phyloP scores from a whole-genome alignment of 2,797 vertebrate genomes.

The Chiloscyllium punctatum region DNA sequence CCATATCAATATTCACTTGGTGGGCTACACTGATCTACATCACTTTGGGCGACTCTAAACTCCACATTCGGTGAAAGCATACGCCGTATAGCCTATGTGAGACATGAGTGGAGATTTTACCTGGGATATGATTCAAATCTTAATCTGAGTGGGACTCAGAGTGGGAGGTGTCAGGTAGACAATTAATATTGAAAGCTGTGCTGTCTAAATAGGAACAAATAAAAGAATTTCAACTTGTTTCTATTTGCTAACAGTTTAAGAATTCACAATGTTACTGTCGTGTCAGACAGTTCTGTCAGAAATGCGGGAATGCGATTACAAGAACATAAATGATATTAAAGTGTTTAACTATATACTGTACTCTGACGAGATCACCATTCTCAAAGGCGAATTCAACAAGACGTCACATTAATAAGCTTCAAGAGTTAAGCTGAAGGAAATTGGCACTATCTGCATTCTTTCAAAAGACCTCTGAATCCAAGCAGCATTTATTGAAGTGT shows the following conservation, averaged over 20 bases:
- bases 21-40: background rate
- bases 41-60: background rate
- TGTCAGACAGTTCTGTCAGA: background rate
- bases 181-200: background rate
- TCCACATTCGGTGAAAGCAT: background rate
- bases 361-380: background rate
- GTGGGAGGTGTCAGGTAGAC: background rate
- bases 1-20: too few relatives aligned
- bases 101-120: background rate
- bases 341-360: background rate
- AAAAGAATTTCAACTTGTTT: background rate
- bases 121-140: background rate
- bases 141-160: conserved; percentile 3
- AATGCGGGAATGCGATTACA: background rate
- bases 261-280: background rate
- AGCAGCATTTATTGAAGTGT: too few relatives aligned
- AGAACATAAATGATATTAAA: too few relatives aligned
- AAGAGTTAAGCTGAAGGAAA: background rate
- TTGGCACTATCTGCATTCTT: background rate
- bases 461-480: too few relatives aligned
- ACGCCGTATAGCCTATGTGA: background rate
- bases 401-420: background rate
- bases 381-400: background rate
- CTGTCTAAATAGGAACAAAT: background rate
- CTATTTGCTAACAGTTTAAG: background rate